These are phyloP conservation scores for Pristionchus mayeri DNA, from an alignment of 2,888 invertebrate species.

Conservation along the genomic window DNA sequence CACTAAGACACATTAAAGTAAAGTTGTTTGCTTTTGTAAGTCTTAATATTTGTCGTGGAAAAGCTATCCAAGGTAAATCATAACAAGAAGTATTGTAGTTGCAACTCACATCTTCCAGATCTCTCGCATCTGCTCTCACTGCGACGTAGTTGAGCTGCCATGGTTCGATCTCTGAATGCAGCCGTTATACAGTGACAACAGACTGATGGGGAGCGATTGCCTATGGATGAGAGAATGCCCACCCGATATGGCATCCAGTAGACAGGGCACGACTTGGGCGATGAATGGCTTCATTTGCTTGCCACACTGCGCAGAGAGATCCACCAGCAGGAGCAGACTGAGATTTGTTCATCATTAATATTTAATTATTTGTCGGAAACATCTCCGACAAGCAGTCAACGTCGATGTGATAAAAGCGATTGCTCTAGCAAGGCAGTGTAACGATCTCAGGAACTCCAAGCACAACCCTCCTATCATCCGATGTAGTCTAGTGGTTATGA, in stretches of 20 bases:
- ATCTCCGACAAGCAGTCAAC: too few species aligned
- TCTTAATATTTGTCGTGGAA: too few species aligned
- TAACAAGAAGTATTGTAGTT: slow-evolving; percentile 30
- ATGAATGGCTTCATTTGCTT: slow-evolving; percentile 88
- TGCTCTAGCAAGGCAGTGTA: too few species aligned
- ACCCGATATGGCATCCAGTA: slow-evolving; percentile 83
- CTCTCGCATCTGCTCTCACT: slow-evolving; percentile 83
- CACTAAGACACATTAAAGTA: too few species aligned
- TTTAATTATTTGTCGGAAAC: too few species aligned
- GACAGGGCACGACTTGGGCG: slow-evolving; percentile 86
- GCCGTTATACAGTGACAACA: background rate
- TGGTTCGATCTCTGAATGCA: slow-evolving; percentile 86
- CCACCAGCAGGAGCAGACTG: slow-evolving; percentile 88
- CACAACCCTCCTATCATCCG: slow-evolving; percentile 13
- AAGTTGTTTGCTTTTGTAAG: too few species aligned
- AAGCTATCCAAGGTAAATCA: too few species aligned
- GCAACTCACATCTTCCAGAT: slow-evolving; percentile 83
- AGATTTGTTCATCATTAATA: slow-evolving; percentile 19
- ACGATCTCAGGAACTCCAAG: background rate
- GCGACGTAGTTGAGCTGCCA: slow-evolving; percentile 86
- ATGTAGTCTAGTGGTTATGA: slow-evolving; percentile 67
- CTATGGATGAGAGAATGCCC: background rate
- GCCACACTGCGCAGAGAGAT: slow-evolving; percentile 86
- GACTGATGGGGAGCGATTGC: background rate
- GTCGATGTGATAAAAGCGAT: too few species aligned